A percentile compares a stretch with the other conserved stretches of the same genome.
Evolutionary conservation across 2,797 vertebrate genomes (phyloP).

Genomic region (Loriculus beryllinus): DNA sequence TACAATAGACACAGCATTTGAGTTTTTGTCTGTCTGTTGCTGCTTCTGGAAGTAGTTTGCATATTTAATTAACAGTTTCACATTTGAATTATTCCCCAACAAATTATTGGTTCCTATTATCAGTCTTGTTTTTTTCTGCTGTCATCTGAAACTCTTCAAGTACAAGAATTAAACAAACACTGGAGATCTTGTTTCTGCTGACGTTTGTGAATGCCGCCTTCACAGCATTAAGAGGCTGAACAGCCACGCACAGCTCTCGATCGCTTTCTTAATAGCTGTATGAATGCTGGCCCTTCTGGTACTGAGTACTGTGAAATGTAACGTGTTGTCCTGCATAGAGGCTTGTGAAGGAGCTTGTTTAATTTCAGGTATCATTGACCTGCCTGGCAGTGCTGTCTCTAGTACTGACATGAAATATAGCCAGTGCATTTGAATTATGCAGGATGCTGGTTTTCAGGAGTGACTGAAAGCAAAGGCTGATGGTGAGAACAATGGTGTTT

Average conservation of each 20-base stretch:
- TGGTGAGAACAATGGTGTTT: background rate
- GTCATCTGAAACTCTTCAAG: background rate
- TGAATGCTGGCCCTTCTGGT: background rate
- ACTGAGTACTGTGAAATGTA: fast-evolving
- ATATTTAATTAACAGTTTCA: conserved; percentile 32
- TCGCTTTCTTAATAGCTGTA: background rate
- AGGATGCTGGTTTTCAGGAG: background rate
- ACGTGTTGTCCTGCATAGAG: background rate
- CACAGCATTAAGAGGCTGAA: background rate
- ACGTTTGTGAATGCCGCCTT: background rate
- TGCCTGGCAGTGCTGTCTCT: background rate
- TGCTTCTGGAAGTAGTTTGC: background rate
- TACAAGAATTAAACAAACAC: background rate
- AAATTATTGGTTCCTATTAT: background rate
- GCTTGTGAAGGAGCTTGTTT: background rate
- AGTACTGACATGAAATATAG: background rate
- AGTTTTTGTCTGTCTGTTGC: background rate
- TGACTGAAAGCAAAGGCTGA: background rate
- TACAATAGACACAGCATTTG: background rate
- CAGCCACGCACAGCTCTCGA: background rate
- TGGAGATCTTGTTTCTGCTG: background rate
- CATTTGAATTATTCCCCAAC: background rate
- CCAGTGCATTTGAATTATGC: background rate
- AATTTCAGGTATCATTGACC: background rate
- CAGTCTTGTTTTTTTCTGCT: background rate